phyloP scores from a whole-genome alignment of 2,113 vertebrate species.

The Myotis lucifugus region DNA sequence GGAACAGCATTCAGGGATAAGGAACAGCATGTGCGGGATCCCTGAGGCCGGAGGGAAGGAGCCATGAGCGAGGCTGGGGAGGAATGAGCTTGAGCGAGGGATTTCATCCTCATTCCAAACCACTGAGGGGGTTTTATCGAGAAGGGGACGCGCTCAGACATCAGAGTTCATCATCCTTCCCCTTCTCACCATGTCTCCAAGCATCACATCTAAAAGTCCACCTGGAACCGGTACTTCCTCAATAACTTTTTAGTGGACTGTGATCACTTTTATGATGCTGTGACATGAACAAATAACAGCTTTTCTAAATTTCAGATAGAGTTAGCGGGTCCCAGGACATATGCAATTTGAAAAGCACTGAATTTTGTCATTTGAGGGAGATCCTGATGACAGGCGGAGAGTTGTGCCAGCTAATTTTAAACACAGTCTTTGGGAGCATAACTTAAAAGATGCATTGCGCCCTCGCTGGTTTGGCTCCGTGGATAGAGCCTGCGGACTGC shows the following conservation, averaged over 20 bases:
- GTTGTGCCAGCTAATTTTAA: neutral
- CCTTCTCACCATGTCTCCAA: neutral
- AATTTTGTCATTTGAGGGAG: neutral
- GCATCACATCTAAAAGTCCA: neutral
- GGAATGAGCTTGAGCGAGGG: neutral
- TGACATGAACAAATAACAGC: neutral
- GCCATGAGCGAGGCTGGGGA: too few species aligned
- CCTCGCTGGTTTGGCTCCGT: too few species aligned
- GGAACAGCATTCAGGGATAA: neutral
- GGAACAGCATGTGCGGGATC: rapidly evolving
- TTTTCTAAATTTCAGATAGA: neutral
- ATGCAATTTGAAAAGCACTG: neutral
- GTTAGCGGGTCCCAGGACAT: neutral
- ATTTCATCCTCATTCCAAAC: neutral
- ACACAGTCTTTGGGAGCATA: neutral
- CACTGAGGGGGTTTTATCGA: neutral
- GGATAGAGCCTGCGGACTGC: too few species aligned
- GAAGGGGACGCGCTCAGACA: neutral
- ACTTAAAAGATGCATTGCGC: neutral
- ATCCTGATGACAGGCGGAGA: rapidly evolving
- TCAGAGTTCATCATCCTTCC: neutral
- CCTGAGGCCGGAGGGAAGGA: neutral
- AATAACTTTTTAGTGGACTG: neutral
- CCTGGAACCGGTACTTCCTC: neutral
- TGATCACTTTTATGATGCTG: neutral